phyloP scores from a whole-genome alignment of 1,140 invertebrate species.

The Tetranychus cinnabarinus region DNA sequence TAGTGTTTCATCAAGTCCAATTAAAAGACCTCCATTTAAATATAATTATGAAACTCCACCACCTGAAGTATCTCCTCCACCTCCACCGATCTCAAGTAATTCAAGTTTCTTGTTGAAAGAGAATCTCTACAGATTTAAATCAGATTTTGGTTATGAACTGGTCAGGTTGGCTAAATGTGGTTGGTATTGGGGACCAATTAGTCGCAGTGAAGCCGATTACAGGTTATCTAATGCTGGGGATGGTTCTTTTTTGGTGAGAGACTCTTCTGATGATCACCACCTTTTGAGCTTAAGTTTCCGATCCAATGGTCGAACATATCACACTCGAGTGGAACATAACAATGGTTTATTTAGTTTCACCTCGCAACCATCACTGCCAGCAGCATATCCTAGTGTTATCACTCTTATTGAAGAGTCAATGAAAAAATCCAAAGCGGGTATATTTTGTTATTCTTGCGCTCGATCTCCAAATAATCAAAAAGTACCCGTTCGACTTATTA shows the following conservation, averaged over 20 bases:
- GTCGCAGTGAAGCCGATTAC: constrained; percentile 74
- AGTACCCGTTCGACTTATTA: constrained; percentile 44
- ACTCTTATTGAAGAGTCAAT: constrained; percentile 44
- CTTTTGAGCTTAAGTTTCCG: constrained; percentile 91
- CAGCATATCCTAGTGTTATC: constrained; percentile 35
- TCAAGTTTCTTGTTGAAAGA: no score
- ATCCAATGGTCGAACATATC: constrained; percentile 66
- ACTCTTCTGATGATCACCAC: constrained; percentile 87
- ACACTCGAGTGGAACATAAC: constrained; percentile 88
- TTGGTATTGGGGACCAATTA: constrained; percentile 94
- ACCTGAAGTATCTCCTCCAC: no score
- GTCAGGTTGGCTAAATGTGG: constrained; percentile 21
- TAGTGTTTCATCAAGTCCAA: no score
- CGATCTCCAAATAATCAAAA: constrained; percentile 36
- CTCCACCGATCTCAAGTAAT: background rate
- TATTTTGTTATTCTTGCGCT: constrained; percentile 45
- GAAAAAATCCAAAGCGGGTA: constrained; percentile 36
- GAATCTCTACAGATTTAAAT: background rate
- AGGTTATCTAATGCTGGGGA: constrained; percentile 82
- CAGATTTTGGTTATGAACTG: background rate
- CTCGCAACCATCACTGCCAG: background rate
- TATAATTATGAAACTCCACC: no score
- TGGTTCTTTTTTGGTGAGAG: constrained; percentile 68
- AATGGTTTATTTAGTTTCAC: constrained; percentile 86
- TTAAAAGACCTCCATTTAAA: background rate